Evolutionary conservation across 2,797 vertebrate species (phyloP), one percentile per base, ranked within the genome.

Genomic region (Cichlasoma orientale): DNA sequence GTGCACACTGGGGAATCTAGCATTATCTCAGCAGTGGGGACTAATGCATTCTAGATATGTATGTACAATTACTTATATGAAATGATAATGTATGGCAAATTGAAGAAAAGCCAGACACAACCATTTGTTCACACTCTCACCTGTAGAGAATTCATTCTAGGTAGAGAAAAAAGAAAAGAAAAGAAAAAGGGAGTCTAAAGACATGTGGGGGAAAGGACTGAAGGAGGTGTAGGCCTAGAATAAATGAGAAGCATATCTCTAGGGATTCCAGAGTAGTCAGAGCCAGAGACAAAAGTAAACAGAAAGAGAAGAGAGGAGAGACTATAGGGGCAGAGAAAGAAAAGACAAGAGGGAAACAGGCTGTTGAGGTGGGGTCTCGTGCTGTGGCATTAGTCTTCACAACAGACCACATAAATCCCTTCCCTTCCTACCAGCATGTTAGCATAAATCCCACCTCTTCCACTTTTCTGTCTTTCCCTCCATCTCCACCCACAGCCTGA

Each of bases 231-330:
- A 79, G 70, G 72, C 4, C 53, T 19, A 52, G 88, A 82, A 90
- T 86, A 90, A 88, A 90, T 89, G 77, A 87, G 84, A 87, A 71
- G 76, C 16, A 3, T 36, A 77, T 86, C 86, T 41, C 76, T 0
- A 1, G 78, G 70, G 89, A 90, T 85, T 84, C 80, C 41, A 75
- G 57, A 73, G 68, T 10, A 75, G 69, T 73, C 63, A 19, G 61
- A 73, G 79, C 33, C 33, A 29, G 66, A 82, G 88, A 82, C 86
- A 90, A 86, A 92, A 74, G 88, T 83, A 90, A 86, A 90, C 47
- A 82, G 84, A 86, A 75, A 82, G 74, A 84, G 50, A 54, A 36
- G 14, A 63, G 72, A 56, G 66, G 41, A 83, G 61, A 63, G 72
- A 78, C 23, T 47, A 83, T 31, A 50, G 29, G 21, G 36, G 41